Evolutionary conservation across 2,113 vertebrate species (phyloP).

Genomic region (Puffinus mauretanicus): DNA sequence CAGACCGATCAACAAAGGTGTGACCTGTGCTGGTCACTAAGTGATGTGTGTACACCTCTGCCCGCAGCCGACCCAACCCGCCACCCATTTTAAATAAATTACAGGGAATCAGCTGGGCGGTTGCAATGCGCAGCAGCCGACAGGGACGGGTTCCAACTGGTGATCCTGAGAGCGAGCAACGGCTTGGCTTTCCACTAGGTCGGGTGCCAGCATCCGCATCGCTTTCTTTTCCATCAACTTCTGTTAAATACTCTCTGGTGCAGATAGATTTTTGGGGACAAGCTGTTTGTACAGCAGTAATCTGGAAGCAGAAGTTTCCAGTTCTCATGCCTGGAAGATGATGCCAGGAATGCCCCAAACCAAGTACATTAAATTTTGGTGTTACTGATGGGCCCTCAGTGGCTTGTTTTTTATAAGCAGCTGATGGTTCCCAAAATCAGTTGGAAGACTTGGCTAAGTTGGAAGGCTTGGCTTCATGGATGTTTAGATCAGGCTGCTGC

Average conservation of each 20-base stretch:
- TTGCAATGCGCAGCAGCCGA: background rate
- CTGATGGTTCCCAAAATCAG: background rate
- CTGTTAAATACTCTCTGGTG: background rate
- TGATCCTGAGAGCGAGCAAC: background rate
- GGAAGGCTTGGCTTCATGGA: background rate
- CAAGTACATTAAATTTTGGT: background rate
- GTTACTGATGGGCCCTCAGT: background rate
- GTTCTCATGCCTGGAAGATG: background rate
- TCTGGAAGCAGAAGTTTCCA: background rate
- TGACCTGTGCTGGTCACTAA: background rate
- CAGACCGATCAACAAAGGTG: background rate
- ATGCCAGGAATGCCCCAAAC: background rate
- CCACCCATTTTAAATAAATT: accelerated
- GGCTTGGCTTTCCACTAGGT: background rate
- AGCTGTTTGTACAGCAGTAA: background rate
- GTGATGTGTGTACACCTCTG: accelerated
- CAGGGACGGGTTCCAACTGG: background rate
- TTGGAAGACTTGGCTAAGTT: background rate
- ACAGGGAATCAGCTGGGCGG: background rate
- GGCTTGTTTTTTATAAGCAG: background rate
- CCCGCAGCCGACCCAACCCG: accelerated
- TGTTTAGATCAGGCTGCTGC: background rate
- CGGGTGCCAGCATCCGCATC: background rate
- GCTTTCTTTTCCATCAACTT: background rate
- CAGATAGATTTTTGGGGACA: background rate